Evolutionary conservation across 2,797 vertebrate species (phyloP).

Genomic region (Urocyon cinereoargenteus): DNA sequence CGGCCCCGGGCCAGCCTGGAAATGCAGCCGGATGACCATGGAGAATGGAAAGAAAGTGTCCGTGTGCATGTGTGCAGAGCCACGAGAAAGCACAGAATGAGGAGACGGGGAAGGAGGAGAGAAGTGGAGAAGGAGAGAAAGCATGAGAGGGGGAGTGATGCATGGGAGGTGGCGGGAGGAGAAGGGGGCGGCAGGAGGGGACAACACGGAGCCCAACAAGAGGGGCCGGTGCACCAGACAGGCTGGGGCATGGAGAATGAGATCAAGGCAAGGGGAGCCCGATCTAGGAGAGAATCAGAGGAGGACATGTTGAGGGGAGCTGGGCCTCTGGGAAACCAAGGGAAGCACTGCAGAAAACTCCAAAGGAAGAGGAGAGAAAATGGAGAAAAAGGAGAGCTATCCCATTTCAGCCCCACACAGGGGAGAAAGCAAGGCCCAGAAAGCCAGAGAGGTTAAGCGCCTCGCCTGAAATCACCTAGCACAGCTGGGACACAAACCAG

Average conservation of each 20-base stretch:
- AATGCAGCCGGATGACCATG: not conserved
- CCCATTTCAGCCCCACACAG: fast-evolving
- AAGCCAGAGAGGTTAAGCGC: not conserved
- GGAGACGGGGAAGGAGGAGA: not conserved
- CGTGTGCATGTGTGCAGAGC: not conserved
- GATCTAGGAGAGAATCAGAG: not conserved
- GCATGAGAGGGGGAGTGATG: not conserved
- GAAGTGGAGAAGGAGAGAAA: not conserved
- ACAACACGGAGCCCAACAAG: not conserved
- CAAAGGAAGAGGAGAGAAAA: not conserved
- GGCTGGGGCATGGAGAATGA: not conserved
- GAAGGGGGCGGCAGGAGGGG: not conserved
- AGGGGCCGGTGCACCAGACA: too few relatives aligned
- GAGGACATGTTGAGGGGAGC: not conserved
- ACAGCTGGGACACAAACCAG: too few relatives aligned
- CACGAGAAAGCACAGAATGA: not conserved
- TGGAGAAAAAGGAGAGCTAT: not conserved
- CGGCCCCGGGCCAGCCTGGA: not conserved
- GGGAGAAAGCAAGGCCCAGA: not conserved
- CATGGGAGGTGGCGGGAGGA: not conserved
- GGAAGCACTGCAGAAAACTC: not conserved
- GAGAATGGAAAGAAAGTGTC: not conserved
- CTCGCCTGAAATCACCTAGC: not conserved
- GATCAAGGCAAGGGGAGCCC: not conserved
- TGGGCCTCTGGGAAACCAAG: not conserved